Conservation (phyloP, 2,888 invertebrate genomes). For the Heteropelma amictum region DNA sequence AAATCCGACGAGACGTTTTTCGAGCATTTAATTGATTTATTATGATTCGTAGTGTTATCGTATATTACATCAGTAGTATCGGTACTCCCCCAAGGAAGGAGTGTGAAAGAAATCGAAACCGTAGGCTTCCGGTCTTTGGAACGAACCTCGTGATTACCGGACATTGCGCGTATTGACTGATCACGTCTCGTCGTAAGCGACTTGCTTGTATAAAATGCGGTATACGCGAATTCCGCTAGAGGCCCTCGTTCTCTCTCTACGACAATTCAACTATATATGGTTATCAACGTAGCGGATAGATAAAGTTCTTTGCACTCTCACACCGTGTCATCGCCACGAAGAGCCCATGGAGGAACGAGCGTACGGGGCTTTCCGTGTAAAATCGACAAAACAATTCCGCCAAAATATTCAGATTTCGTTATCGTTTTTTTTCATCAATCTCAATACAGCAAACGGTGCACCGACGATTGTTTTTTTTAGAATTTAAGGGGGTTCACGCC, state of each 20-base stretch:
- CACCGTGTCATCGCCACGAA: neutral
- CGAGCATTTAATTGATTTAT: neutral
- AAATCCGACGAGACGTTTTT: neutral
- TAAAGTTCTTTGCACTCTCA: slow-evolving; percentile 44
- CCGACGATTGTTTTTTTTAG: too few relatives aligned
- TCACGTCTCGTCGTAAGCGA: slow-evolving; percentile 70
- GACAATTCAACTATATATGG: slow-evolving; percentile 11
- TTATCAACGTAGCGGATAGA: slow-evolving; percentile 42
- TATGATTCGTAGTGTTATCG: slow-evolving; percentile 4
- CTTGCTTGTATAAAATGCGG: slow-evolving; percentile 46
- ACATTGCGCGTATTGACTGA: slow-evolving; percentile 75
- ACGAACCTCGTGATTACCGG: slow-evolving; percentile 71
- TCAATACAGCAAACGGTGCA: neutral
- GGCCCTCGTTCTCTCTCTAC: slow-evolving; percentile 11
- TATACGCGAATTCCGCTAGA: slow-evolving; percentile 45
- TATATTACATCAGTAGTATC: neutral
- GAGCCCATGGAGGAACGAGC: neutral
- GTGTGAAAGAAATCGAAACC: slow-evolving; percentile 49
- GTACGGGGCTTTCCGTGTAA: neutral
- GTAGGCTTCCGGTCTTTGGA: slow-evolving; percentile 69
- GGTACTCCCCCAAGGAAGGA: neutral
- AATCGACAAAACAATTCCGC: too few relatives aligned
- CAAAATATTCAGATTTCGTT: neutral
- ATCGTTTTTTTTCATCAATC: neutral
- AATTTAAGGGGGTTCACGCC: too few relatives aligned